Evolutionary conservation across 2,888 invertebrate genomes (phyloP), one percentile per base, ranked within the genome.

Genomic region (Atherix ibis): DNA sequence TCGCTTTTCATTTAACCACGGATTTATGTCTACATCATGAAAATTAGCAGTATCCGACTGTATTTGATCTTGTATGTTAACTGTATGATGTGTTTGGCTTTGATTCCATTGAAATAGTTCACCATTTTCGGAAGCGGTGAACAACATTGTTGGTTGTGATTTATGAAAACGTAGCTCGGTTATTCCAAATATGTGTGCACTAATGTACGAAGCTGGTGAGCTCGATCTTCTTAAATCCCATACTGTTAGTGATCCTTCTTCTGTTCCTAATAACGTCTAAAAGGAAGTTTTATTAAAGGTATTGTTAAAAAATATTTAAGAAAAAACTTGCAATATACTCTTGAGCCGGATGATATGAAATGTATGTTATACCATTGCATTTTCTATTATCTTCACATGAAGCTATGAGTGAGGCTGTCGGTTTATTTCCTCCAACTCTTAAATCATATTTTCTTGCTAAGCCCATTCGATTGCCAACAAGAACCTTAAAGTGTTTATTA

Each of bases 71-170:
- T 13, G 16, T n/a, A n/a, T n/a, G 18, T 50, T 48, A 3, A 31
- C 3, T 18, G 39, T 38, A 3, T 46, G 37, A 2, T 28, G 37
- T 3, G 36, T 32, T 9, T 38, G 25, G 40, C 73, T 71, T 48
- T 76, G 73, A 41, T 81, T 77, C 91, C 91, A 92, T 51, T 88
- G 83, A 84, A 88, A 89, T 3, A 91, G 60, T 53, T 87, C 82
- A 0, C 91, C 91, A 30, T 76, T 74, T 32, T 57, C 67, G 0
- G 89, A 83, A 50, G 82, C 76, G 1, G 83, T 81, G 43, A 87
- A 78, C 2, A 92, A 53, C 56, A 85, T 85, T 35, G 84, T 77
- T 0, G 89, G 87, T 48, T 82, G 73, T 38, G 79, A 75, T 1
- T 78, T 82, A 60, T 92, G 89, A 51, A 91, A 92, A 36, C 76